Evolutionary conservation across 2,113 vertebrate genomes (phyloP).

Genomic region (Mastomys natalensis): DNA sequence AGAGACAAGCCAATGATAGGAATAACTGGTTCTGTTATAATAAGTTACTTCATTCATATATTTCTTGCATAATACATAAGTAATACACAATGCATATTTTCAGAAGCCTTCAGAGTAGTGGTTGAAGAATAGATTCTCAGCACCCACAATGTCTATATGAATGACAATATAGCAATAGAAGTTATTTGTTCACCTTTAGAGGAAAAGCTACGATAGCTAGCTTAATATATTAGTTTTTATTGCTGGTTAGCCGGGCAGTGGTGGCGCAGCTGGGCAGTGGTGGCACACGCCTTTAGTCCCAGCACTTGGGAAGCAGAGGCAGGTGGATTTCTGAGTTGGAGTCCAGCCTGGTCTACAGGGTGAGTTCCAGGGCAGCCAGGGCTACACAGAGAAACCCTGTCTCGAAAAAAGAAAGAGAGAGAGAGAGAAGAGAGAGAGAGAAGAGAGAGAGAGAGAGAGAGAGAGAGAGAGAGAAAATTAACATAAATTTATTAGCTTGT

Average conservation of each 20-base stretch:
- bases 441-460: too few species aligned
- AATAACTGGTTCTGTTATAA: background rate
- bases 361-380: too few species aligned
- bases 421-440: too few species aligned
- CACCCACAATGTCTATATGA: background rate
- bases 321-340: too few species aligned
- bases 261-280: too few species aligned
- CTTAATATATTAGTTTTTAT: background rate
- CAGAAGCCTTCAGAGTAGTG: background rate
- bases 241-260: too few species aligned
- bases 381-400: too few species aligned
- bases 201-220: background rate
- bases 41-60: background rate
- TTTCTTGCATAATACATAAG: conserved; percentile 6
- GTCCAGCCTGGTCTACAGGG: too few species aligned
- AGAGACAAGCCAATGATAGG: background rate
- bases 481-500: background rate
- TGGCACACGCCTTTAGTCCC: too few species aligned
- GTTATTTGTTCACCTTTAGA: background rate
- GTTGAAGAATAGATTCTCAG: background rate
- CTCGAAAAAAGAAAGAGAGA: too few species aligned
- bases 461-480: too few species aligned
- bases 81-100: background rate
- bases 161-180: background rate
- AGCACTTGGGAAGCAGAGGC: too few species aligned